These are phyloP conservation scores for Philaethria dido DNA, from an alignment of 2,888 invertebrate genomes.

Conservation along the genomic window DNA sequence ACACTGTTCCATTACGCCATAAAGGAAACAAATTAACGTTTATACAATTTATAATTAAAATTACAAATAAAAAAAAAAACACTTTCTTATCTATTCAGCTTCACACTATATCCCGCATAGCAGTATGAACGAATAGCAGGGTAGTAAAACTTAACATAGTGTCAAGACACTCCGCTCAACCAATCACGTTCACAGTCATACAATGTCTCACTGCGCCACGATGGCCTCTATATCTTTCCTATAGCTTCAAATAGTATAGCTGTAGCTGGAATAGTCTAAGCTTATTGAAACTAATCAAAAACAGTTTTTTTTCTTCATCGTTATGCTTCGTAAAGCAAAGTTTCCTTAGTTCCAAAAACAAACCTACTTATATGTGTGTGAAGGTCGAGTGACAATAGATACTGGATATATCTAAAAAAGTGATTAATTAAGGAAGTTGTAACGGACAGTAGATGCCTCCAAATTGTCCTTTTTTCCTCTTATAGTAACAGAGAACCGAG, in stretches of 20 bases:
- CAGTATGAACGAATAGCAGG: too few relatives aligned
- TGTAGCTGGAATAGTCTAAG: neutral
- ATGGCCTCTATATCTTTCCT: too few relatives aligned
- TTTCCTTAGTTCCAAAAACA: constrained; percentile 14
- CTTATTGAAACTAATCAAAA: constrained; percentile 16
- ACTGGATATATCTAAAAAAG: neutral
- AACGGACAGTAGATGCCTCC: neutral
- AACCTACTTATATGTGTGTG: constrained; percentile 25
- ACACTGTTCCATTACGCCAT: too few relatives aligned
- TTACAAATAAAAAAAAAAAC: too few relatives aligned
- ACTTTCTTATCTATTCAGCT: too few relatives aligned
- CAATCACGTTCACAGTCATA: too few relatives aligned
- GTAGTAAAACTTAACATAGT: too few relatives aligned
- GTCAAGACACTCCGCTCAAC: too few relatives aligned
- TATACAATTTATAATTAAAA: too few relatives aligned
- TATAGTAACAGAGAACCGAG: neutral
- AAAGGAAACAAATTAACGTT: too few relatives aligned
- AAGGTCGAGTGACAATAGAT: constrained; percentile 31
- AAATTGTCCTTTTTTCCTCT: neutral
- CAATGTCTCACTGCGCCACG: too few relatives aligned
- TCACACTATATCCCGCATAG: too few relatives aligned
- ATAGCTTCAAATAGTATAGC: constrained; percentile 8
- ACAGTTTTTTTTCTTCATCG: constrained; percentile 17
- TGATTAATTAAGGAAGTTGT: constrained; percentile 18
- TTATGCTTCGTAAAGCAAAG: constrained; percentile 8